Conservation (phyloP, 2,797 vertebrate species). For the Alcedo atthis region DNA sequence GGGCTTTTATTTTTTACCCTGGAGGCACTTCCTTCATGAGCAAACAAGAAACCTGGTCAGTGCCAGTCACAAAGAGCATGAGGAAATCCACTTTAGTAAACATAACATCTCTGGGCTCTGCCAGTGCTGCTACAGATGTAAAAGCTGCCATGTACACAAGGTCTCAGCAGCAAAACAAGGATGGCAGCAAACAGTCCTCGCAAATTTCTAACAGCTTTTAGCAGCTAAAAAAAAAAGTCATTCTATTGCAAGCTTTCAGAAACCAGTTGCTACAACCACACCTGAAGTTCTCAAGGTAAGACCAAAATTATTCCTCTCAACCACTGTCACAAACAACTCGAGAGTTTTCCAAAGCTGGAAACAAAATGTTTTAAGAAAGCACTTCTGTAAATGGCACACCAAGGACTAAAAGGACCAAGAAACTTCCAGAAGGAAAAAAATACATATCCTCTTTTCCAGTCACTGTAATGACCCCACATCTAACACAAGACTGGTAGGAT, state of each 20-base stretch:
- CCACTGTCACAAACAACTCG: not conserved
- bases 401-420: not conserved
- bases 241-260: not conserved
- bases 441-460: not conserved
- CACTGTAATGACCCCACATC: not conserved
- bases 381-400: not conserved
- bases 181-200: not conserved
- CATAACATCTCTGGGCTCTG: not conserved
- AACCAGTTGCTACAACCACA: not conserved
- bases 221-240: not conserved
- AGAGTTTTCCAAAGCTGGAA: not conserved
- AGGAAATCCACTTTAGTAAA: not conserved
- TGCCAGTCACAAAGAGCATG: not conserved
- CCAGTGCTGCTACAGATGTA: not conserved
- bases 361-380: not conserved
- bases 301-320: not conserved
- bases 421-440: not conserved
- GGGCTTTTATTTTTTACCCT: not conserved
- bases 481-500: not conserved
- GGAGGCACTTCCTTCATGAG: not conserved
- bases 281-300: not conserved
- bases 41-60: not conserved
- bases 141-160: accelerated
- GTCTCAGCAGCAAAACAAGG: not conserved
- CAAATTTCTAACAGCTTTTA: not conserved